A percentile compares a stretch with the other conserved stretches of the same genome.
These are phyloP conservation scores for Marmota flaviventris DNA, from an alignment of 2,113 vertebrate species.

Conservation along the genomic window DNA sequence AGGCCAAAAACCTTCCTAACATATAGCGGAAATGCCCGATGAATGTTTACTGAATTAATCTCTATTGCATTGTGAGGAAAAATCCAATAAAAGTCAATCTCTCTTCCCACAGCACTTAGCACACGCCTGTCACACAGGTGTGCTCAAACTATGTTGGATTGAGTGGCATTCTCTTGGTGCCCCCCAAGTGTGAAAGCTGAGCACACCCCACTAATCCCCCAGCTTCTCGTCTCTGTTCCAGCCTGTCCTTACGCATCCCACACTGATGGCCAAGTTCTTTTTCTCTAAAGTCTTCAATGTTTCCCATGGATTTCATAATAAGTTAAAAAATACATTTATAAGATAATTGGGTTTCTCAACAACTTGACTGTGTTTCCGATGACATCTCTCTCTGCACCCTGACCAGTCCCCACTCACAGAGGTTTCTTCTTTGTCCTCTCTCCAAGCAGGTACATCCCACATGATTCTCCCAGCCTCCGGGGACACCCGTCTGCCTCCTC, in stretches of 20 bases:
- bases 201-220: neutral
- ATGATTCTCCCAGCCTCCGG: neutral
- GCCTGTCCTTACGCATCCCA: neutral
- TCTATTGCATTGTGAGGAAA: neutral
- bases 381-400: neutral
- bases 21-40: neutral
- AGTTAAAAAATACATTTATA: neutral
- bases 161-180: neutral
- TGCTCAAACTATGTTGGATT: neutral
- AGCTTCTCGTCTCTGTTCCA: neutral
- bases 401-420: accelerated
- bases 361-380: neutral
- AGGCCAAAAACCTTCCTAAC: neutral
- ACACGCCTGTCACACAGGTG: no score
- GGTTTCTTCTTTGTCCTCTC: neutral
- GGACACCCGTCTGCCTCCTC: neutral
- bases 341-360: neutral
- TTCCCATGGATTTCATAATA: neutral
- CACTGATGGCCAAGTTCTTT: neutral
- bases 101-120: neutral
- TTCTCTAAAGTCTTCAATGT: neutral
- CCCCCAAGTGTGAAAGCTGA: neutral
- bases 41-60: neutral
- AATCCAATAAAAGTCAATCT: neutral
- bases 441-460: neutral